A percentile compares a stretch with the other conserved stretches of the same genome.
Evolutionary conservation across 2,797 vertebrate genomes (phyloP).

Genomic region (Natrix natrix): DNA sequence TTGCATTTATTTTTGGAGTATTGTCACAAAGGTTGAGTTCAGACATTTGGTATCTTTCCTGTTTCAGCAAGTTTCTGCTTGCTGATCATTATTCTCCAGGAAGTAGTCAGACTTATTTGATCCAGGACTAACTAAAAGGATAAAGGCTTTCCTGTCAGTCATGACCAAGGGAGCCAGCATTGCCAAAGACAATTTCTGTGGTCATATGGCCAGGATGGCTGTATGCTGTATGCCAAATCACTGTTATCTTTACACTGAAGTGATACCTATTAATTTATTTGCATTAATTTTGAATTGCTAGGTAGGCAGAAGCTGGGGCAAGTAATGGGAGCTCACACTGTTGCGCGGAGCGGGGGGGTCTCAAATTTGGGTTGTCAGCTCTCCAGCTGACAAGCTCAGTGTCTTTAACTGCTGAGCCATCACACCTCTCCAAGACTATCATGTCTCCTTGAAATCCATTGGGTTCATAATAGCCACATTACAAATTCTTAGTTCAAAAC

Average conservation of each 20-base stretch:
- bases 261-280: too few relatives aligned
- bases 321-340: background rate
- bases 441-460: background rate
- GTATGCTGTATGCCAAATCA: too few relatives aligned
- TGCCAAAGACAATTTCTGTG: too few relatives aligned
- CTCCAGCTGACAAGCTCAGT: background rate
- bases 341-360: background rate
- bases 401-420: background rate
- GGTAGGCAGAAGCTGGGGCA: background rate
- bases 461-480: background rate
- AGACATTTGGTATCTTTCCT: too few relatives aligned
- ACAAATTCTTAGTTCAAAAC: background rate
- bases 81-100: background rate
- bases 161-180: too few relatives aligned
- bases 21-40: too few relatives aligned
- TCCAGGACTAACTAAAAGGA: background rate
- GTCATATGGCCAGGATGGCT: too few relatives aligned
- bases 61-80: background rate
- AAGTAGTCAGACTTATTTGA: background rate
- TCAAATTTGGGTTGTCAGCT: background rate
- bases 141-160: too few relatives aligned
- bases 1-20: too few relatives aligned
- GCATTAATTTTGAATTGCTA: too few relatives aligned
- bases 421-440: background rate
- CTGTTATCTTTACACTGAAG: too few relatives aligned